Evolutionary conservation across 2,797 vertebrate genomes (phyloP), one percentile per base, ranked within the genome.

Genomic region (Chelonia mydas): DNA sequence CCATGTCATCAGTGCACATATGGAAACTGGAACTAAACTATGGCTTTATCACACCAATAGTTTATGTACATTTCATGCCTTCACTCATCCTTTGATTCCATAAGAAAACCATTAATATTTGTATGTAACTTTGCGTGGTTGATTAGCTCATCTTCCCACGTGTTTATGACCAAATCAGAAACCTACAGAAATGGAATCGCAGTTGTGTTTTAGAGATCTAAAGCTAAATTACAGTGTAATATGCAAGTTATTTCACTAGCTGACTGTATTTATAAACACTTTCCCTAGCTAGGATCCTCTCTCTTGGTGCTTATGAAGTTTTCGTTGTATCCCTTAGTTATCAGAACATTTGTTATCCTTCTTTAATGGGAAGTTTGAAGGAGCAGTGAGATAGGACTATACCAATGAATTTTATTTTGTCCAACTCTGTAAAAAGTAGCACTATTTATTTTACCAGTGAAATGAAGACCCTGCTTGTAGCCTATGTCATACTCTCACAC

Each of bases 1-100:
- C 54, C 90, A 57, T 51, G 28, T 3, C 0, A 8, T 47, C 89
- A 88, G 2, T 68, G 16, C 17, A 49, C 74, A 88, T 84, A 54
- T 13, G 50, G 94, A 94, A 92, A 4, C 49, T 61, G 90, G 96
- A 92, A 96, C 95, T 94, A 84, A 65, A 53, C 49, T 27, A 74
- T 93, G 86, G 82, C 80, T 94, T 93, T 93, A 41, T 72, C 68
- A 23, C 10, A 41, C 21, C 5, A 37, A 72, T 41, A 72, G 10
- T 37, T 25, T 41, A 21, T 25, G n/a, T 72, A 72, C n/a, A 23
- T 37, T 72, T 72, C 68, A 41, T 41, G 19, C 37, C 68, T 25
- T 72, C 21, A 41, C 21, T 72, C 68, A 72, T 41, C 19, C 68
- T 72, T 72, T 72, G 68, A 72, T 41, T 72, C 37, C 37, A 72